phyloP scores from a whole-genome alignment of 2,113 vertebrate species.

The Hippocampus comes region DNA sequence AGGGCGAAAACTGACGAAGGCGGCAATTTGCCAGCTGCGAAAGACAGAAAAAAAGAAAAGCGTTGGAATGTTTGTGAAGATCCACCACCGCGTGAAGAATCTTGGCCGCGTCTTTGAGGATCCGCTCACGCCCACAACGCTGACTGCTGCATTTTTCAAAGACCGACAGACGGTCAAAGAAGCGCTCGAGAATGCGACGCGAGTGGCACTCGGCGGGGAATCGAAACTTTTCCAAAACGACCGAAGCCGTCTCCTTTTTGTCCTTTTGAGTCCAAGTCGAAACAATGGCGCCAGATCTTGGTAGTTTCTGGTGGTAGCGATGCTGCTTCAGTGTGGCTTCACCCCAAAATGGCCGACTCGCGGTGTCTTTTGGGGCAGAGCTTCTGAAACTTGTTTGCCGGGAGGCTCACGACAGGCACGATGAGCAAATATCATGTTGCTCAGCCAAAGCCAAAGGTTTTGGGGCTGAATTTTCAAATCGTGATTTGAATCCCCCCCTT shows the following conservation, averaged over 20 bases:
- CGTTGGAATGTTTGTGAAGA: background rate
- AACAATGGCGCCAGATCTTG: no score
- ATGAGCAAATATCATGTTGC: background rate
- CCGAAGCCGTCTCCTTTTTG: no score
- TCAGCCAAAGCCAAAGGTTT: background rate
- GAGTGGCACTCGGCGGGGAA: background rate
- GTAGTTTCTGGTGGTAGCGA: no score
- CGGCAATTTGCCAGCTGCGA: slow-evolving; percentile 10
- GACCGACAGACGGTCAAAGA: background rate
- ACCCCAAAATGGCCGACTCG: no score
- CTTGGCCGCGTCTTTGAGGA: background rate
- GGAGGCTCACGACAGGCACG: background rate
- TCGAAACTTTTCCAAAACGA: background rate
- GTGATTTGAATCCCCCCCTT: no score
- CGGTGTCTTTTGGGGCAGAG: no score
- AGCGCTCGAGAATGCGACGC: background rate
- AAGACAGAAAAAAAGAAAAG: background rate
- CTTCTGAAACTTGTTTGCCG: no score
- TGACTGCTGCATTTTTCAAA: background rate
- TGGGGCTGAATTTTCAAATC: no score
- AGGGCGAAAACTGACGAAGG: slow-evolving; percentile 13
- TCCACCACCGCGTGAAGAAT: background rate
- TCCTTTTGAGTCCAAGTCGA: no score
- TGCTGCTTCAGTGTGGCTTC: no score
- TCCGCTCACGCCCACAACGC: background rate